A percentile compares a stretch with the other conserved stretches of the same genome.
phyloP scores from a whole-genome alignment of 2,113 vertebrate genomes.

The Ramphastos sulfuratus region DNA sequence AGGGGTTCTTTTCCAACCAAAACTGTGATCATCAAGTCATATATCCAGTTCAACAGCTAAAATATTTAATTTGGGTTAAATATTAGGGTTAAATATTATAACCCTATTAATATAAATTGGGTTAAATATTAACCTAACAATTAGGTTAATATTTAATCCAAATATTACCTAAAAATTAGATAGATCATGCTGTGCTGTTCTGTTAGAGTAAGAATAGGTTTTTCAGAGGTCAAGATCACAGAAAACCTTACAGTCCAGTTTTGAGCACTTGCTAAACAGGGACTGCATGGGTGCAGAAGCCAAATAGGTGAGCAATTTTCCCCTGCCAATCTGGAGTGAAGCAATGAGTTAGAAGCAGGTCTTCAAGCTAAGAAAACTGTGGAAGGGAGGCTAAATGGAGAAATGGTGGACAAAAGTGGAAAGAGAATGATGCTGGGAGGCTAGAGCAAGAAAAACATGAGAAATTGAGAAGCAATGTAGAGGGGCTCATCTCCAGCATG shows the following conservation, averaged over 20 bases:
- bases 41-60: neutral
- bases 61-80: neutral
- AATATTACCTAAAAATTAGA: too few species aligned
- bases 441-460: neutral
- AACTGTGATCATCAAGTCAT: neutral
- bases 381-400: neutral
- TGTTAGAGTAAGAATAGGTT: neutral
- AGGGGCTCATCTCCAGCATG: neutral
- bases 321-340: neutral
- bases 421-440: neutral
- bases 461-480: neutral
- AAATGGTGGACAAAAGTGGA: neutral
- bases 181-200: neutral
- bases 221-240: neutral
- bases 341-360: neutral
- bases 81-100: too few species aligned
- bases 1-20: too few species aligned
- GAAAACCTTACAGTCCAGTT: neutral
- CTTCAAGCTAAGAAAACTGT: neutral
- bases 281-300: neutral
- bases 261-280: neutral
- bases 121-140: too few species aligned
- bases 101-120: too few species aligned
- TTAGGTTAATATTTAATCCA: too few species aligned
- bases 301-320: neutral